Evolutionary conservation across 2,113 vertebrate genomes (phyloP).

Genomic region (Euleptes europaea): DNA sequence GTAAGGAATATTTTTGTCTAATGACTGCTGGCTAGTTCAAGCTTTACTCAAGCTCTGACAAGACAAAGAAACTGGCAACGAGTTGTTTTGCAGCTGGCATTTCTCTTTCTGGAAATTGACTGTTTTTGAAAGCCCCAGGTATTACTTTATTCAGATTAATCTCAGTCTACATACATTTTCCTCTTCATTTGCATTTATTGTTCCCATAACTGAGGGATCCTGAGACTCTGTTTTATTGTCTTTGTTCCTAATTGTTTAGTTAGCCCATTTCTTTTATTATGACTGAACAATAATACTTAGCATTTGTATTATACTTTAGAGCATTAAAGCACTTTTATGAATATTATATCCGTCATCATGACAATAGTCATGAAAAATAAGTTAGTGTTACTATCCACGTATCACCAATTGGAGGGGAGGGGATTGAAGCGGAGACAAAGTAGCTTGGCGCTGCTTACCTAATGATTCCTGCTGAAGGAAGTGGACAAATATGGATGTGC

Average conservation of each 20-base stretch:
- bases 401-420: too few relatives aligned
- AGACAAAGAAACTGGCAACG: constrained; percentile 55
- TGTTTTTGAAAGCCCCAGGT: neutral
- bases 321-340: too few relatives aligned
- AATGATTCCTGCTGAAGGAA: too few relatives aligned
- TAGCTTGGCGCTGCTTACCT: too few relatives aligned
- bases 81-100: constrained; percentile 53
- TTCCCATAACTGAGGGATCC: neutral
- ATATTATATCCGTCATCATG: neutral
- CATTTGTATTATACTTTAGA: constrained; percentile 15
- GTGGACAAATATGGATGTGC: too few relatives aligned
- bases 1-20: constrained; percentile 33
- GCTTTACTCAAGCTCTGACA: constrained; percentile 65
- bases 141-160: constrained; percentile 43
- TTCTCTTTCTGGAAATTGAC: constrained; percentile 42
- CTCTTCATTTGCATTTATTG: constrained; percentile 28
- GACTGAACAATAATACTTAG: neutral
- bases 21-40: constrained; percentile 62
- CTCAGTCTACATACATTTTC: constrained; percentile 21
- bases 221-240: constrained; percentile 20
- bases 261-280: constrained; percentile 12
- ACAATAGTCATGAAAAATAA: too few relatives aligned
- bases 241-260: constrained; percentile 15
- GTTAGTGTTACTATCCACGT: too few relatives aligned
- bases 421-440: too few relatives aligned